phyloP scores from a whole-genome alignment of 2,113 vertebrate species.

The Eptesicus fuscus region DNA sequence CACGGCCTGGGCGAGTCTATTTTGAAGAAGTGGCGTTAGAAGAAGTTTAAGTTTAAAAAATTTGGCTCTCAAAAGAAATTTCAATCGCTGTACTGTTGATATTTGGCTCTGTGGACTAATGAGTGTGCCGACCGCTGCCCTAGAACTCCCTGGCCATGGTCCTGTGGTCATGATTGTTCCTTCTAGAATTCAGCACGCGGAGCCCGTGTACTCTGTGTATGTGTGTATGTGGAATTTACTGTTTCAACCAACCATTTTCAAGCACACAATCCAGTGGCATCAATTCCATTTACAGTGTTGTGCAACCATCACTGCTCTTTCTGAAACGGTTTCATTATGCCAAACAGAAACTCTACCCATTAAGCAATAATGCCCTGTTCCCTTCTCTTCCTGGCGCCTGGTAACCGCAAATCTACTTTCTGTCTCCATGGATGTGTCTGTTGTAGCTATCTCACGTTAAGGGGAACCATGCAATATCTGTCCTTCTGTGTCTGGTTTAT shows the following conservation, averaged over 20 bases:
- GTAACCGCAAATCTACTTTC: background rate
- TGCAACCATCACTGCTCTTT: background rate
- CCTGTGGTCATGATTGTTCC: background rate
- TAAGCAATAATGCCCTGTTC: background rate
- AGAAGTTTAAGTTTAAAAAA: no score
- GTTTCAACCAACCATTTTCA: background rate
- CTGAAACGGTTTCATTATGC: background rate
- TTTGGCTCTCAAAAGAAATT: no score
- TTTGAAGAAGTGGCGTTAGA: no score
- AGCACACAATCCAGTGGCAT: background rate
- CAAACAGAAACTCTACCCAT: background rate
- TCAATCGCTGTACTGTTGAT: no score
- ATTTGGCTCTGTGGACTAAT: no score
- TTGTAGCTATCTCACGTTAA: no score
- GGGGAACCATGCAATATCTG: no score
- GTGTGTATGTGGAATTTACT: background rate
- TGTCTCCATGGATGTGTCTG: background rate
- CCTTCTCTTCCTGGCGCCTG: background rate
- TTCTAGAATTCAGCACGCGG: background rate
- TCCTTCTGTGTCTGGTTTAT: background rate
- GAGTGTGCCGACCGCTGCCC: no score
- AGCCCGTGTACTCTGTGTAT: background rate
- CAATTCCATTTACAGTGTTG: background rate
- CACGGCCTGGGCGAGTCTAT: no score
- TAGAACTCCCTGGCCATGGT: rapidly evolving